Conservation (phyloP, 2,888 invertebrate species). For the Elmis aenea region DNA sequence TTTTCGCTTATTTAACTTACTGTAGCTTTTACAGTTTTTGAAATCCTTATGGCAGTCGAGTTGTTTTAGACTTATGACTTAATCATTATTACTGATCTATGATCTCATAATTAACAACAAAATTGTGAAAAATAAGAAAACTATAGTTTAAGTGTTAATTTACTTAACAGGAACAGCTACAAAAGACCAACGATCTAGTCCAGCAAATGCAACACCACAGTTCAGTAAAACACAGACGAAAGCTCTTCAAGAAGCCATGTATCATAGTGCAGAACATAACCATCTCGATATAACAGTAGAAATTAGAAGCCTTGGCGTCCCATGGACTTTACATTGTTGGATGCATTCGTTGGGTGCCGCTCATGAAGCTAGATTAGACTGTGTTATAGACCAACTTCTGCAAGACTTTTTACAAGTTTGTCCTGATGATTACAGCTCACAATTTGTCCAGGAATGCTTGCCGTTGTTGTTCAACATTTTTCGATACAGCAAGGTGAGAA, state of each 20-base stretch:
- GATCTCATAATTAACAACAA: too few relatives aligned
- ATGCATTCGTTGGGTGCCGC: constrained; percentile 84
- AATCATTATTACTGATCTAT: too few relatives aligned
- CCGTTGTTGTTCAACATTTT: constrained; percentile 87
- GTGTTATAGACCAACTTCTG: constrained; percentile 80
- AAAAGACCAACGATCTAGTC: constrained; percentile 27
- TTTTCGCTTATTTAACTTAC: too few relatives aligned
- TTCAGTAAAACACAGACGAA: constrained; percentile 79
- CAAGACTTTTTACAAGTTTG: constrained; percentile 89
- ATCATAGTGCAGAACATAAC: constrained; percentile 88
- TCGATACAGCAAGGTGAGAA: constrained; percentile 75
- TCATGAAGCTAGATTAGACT: constrained; percentile 76
- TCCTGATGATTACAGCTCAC: constrained; percentile 82
- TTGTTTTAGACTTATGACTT: too few relatives aligned
- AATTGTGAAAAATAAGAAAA: too few relatives aligned
- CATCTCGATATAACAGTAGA: constrained; percentile 87
- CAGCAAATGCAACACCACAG: constrained; percentile 43
- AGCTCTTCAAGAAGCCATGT: constrained; percentile 88
- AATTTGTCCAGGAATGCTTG: constrained; percentile 85
- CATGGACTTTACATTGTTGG: constrained; percentile 93
- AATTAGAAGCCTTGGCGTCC: constrained; percentile 76
- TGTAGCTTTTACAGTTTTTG: too few relatives aligned
- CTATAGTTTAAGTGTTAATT: too few relatives aligned
- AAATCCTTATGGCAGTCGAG: too few relatives aligned
- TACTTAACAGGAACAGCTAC: constrained; percentile 26